Evolutionary conservation across 2,113 vertebrate species (phyloP).

Genomic region (Chroicocephalus ridibundus): DNA sequence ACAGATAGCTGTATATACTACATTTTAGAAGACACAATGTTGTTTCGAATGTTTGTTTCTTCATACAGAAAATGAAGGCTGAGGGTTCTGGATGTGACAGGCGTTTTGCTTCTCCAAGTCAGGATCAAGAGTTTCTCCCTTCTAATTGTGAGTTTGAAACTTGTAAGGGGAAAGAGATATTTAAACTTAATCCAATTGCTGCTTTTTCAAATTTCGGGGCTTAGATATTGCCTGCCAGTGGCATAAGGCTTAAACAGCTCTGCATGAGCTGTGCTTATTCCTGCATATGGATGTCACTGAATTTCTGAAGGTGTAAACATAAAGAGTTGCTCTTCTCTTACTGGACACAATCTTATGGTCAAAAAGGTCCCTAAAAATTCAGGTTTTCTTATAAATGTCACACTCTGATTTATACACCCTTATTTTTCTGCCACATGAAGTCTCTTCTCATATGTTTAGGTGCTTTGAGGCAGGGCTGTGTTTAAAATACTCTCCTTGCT

Average conservation of each 20-base stretch:
- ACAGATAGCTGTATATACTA: neutral
- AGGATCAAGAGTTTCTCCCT: neutral
- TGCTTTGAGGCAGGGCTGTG: neutral
- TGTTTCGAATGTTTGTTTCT: neutral
- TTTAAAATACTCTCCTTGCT: neutral
- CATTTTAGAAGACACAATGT: neutral
- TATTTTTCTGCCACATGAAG: neutral
- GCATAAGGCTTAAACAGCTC: neutral
- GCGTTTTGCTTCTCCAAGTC: neutral
- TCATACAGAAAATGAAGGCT: slow-evolving; percentile 47
- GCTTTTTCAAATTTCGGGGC: neutral
- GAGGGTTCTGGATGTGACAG: neutral
- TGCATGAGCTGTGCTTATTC: neutral
- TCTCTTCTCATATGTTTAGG: neutral
- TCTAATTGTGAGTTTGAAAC: slow-evolving; percentile 54
- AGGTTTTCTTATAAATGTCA: neutral
- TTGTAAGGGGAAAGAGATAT: neutral
- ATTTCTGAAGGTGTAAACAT: neutral
- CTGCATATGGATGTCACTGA: neutral
- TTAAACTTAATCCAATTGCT: neutral
- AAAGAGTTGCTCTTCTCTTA: neutral
- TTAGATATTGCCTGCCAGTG: neutral
- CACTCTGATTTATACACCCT: neutral
- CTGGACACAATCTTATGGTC: neutral
- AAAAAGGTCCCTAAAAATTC: neutral